phyloP scores from a whole-genome alignment of 2,888 invertebrate genomes.

The Eilema sororculum region DNA sequence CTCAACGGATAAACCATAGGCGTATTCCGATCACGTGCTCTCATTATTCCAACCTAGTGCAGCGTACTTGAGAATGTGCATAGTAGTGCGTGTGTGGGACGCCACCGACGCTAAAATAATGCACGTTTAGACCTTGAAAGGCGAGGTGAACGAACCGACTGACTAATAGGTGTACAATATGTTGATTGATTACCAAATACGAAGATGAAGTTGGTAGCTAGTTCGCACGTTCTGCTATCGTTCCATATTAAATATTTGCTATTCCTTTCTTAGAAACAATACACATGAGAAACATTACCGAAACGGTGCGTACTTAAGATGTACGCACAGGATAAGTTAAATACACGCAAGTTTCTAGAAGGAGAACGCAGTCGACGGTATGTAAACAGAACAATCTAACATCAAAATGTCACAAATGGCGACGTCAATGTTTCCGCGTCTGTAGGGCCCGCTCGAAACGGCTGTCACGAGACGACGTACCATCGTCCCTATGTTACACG shows the following conservation, averaged over 20 bases:
- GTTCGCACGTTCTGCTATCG: slow-evolving; percentile 54
- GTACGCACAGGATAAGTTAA: slow-evolving; percentile 71
- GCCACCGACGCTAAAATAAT: slow-evolving; percentile 74
- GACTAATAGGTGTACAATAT: slow-evolving; percentile 67
- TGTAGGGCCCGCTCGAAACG: slow-evolving; percentile 59
- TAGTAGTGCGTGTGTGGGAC: slow-evolving; percentile 74
- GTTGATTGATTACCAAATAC: slow-evolving; percentile 73
- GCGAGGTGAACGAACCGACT: slow-evolving; percentile 75
- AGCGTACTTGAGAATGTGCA: slow-evolving; percentile 81
- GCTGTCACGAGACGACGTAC: slow-evolving; percentile 66
- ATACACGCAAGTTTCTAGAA: slow-evolving; percentile 65
- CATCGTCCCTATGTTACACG: slow-evolving; percentile 61
- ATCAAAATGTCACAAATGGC: slow-evolving; percentile 79
- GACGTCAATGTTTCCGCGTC: slow-evolving; percentile 67
- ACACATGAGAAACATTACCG: slow-evolving; percentile 64
- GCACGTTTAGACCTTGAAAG: slow-evolving; percentile 74
- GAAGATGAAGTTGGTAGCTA: slow-evolving; percentile 60
- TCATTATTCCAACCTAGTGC: slow-evolving; percentile 81
- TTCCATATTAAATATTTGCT: slow-evolving; percentile 48
- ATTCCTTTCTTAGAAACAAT: slow-evolving; percentile 63
- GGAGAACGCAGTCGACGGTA: slow-evolving; percentile 59
- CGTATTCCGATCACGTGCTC: slow-evolving; percentile 82
- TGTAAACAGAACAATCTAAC: slow-evolving; percentile 80
- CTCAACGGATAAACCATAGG: slow-evolving; percentile 67
- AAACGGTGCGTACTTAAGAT: slow-evolving; percentile 70